phyloP scores from a whole-genome alignment of 1,140 invertebrate species.

The Melanaphis sacchari region DNA sequence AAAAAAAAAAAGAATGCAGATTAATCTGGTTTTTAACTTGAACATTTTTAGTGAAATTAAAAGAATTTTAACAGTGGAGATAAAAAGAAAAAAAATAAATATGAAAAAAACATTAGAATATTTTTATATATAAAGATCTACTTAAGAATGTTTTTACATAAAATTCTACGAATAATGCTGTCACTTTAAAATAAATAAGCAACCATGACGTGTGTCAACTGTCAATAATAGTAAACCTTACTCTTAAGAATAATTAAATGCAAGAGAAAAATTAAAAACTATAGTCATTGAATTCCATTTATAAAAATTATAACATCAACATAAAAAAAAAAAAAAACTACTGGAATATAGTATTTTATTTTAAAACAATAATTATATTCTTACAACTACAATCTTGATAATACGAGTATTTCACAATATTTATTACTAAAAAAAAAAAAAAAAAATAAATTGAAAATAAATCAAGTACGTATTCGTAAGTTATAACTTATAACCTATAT shows the following conservation, averaged over 20 bases:
- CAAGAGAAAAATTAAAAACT: not conserved
- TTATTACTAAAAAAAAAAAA: not conserved
- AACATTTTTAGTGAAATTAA: not conserved
- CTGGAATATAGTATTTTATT: not conserved
- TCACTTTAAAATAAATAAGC: not conserved
- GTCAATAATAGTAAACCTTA: not conserved
- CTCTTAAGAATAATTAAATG: not conserved
- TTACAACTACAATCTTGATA: too few relatives aligned
- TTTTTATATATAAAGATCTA: not conserved
- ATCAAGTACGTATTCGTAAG: not conserved
- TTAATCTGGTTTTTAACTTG: not conserved
- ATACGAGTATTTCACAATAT: too few relatives aligned
- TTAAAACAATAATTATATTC: too few relatives aligned
- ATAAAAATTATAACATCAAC: not conserved
- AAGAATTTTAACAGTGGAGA: not conserved
- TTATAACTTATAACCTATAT: slow-evolving; percentile 15
- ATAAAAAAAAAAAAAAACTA: not conserved
- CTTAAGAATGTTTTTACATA: not conserved
- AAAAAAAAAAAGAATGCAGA: not conserved
- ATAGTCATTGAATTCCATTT: not conserved
- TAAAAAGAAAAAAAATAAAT: not conserved
- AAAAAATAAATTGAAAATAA: not conserved
- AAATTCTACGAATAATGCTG: not conserved
- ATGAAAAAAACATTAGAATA: not conserved
- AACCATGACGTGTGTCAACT: not conserved